A percentile compares a stretch with the other conserved stretches of the same genome.
phyloP scores from a whole-genome alignment of 2,113 vertebrate species.

The Oryzias curvinotus region DNA sequence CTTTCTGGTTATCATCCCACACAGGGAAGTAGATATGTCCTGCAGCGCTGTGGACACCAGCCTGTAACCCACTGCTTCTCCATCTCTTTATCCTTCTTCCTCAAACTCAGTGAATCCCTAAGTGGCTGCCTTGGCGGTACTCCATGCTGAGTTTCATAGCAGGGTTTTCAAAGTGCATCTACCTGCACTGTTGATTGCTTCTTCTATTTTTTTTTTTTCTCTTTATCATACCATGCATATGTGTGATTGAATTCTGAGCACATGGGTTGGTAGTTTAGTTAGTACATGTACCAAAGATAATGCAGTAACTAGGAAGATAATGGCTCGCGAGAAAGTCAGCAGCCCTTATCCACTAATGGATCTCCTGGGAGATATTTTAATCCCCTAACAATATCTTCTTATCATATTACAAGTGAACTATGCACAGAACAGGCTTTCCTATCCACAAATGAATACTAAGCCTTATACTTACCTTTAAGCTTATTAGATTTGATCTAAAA shows the following conservation, averaged over 20 bases:
- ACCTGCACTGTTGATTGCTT: not conserved
- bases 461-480: slow-evolving; percentile 70
- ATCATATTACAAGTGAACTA: slow-evolving; percentile 77
- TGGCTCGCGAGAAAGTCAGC: slow-evolving; percentile 67
- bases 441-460: slow-evolving; percentile 71
- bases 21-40: slow-evolving; percentile 20
- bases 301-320: slow-evolving; percentile 60
- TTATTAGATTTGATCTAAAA: slow-evolving; percentile 74
- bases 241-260: not conserved
- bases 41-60: slow-evolving; percentile 27
- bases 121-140: slow-evolving; percentile 7
- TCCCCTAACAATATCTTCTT: slow-evolving; percentile 78
- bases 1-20: slow-evolving; percentile 42
- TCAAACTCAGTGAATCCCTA: slow-evolving; percentile 14
- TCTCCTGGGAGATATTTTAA: slow-evolving; percentile 75
- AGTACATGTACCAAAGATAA: slow-evolving; percentile 39
- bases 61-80: slow-evolving; percentile 24
- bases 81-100: slow-evolving; percentile 25
- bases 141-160: not conserved
- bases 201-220: too few species aligned
- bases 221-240: too few species aligned
- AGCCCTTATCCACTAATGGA: slow-evolving; percentile 72
- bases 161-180: slow-evolving; percentile 1
- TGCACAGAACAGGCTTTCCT: slow-evolving; percentile 65
- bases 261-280: slow-evolving; percentile 24